Evolutionary conservation across 2,888 invertebrate species (phyloP).

Genomic region (Acronicta alni): DNA sequence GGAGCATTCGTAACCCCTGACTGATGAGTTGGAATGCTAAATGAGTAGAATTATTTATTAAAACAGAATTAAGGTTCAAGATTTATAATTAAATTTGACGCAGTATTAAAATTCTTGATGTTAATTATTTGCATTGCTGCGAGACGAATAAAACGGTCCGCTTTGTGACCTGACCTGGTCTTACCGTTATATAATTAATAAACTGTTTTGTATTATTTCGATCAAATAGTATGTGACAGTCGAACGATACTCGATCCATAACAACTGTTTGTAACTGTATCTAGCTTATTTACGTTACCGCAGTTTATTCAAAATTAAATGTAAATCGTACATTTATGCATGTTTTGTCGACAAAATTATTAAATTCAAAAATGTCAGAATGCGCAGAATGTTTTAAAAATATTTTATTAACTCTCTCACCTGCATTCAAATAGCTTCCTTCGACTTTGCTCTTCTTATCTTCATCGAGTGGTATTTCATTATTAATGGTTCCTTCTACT

Average conservation of each 20-base stretch:
- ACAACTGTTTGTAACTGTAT: too few species aligned
- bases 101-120: constrained; percentile 30
- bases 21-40: constrained; percentile 48
- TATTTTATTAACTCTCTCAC: too few species aligned
- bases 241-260: too few species aligned
- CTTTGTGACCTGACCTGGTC: neutral
- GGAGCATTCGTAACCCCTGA: constrained; percentile 12
- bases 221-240: too few species aligned
- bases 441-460: constrained; percentile 28
- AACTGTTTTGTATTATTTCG: too few species aligned
- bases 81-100: constrained; percentile 32
- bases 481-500: constrained; percentile 32
- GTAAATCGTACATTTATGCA: too few species aligned
- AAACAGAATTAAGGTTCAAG: constrained; percentile 13
- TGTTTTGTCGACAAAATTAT: too few species aligned
- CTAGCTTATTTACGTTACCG: too few species aligned
- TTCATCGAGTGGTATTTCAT: constrained; percentile 41
- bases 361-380: too few species aligned
- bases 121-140: constrained; percentile 21
- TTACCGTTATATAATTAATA: too few species aligned
- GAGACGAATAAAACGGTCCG: constrained; percentile 1
- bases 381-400: too few species aligned
- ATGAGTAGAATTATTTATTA: constrained; percentile 39
- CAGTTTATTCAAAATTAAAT: too few species aligned
- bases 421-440: constrained; percentile 45